Conservation (phyloP, 2,113 vertebrate species). For the Phoxinus phoxinus region DNA sequence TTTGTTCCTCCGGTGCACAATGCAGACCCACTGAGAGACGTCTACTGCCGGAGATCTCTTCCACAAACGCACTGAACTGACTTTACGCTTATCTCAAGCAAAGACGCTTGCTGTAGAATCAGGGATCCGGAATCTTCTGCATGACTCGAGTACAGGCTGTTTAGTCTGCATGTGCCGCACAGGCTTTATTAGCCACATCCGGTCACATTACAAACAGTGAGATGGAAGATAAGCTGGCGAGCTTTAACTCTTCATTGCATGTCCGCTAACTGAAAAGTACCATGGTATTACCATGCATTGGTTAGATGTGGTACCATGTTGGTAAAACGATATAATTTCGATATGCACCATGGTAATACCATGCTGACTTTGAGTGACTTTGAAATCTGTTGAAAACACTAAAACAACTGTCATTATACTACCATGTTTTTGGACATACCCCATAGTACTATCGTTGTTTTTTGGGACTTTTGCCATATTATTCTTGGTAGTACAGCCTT, state of each 20-base stretch:
- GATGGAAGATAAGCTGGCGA: neutral
- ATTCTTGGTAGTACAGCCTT: too few species aligned
- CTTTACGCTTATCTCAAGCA: neutral
- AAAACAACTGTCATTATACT: too few species aligned
- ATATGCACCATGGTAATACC: too few species aligned
- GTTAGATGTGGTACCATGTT: neutral
- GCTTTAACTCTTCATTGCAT: neutral
- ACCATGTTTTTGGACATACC: too few species aligned
- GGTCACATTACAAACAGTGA: conserved; percentile 3
- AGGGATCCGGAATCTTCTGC: neutral
- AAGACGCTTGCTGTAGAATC: neutral
- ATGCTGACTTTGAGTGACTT: too few species aligned
- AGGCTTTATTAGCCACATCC: conserved; percentile 23
- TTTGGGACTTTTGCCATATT: too few species aligned
- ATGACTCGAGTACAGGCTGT: neutral
- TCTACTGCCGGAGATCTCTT: neutral
- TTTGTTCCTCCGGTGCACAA: neutral
- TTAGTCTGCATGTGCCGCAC: neutral
- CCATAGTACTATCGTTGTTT: too few species aligned
- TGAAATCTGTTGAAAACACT: too few species aligned
- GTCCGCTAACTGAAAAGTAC: neutral
- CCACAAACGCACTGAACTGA: neutral
- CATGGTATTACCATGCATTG: neutral
- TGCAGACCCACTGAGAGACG: neutral
- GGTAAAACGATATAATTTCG: too few species aligned